A percentile compares a stretch with the other conserved stretches of the same genome.
Evolutionary conservation across 2,888 invertebrate species (phyloP).

Genomic region (Tenthredo scrophulariae): DNA sequence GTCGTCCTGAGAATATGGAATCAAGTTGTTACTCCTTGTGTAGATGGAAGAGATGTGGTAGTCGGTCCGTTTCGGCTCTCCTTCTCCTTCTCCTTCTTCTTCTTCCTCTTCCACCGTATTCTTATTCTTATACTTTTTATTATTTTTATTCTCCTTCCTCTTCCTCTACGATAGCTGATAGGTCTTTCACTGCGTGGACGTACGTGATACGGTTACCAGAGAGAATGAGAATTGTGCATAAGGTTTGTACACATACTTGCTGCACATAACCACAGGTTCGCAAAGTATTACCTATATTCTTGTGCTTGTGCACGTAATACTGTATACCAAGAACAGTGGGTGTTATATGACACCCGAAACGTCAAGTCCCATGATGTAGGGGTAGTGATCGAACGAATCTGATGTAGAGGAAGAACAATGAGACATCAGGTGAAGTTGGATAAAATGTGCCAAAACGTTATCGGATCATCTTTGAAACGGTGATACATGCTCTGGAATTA

Average conservation of each 20-base stretch:
- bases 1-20: slow-evolving; percentile 73
- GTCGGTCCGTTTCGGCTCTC: not conserved
- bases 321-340: not conserved
- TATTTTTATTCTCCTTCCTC: not conserved
- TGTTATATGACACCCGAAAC: not conserved
- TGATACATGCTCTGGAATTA: too few relatives aligned
- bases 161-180: not conserved
- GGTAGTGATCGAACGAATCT: not conserved
- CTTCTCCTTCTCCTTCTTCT: not conserved
- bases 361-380: not conserved
- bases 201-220: slow-evolving; percentile 17
- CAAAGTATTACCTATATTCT: slow-evolving; percentile 11
- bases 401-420: not conserved
- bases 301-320: not conserved
- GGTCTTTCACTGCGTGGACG: not conserved
- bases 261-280: not conserved
- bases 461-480: too few relatives aligned
- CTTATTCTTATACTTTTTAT: not conserved
- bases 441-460: not conserved
- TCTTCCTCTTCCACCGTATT: not conserved
- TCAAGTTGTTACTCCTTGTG: slow-evolving; percentile 70
- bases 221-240: slow-evolving; percentile 7
- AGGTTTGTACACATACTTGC: slow-evolving; percentile 5
- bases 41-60: not conserved
- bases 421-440: not conserved